These are phyloP conservation scores for Hyles lineata DNA, from an alignment of 2,888 invertebrate species.

Conservation along the genomic window DNA sequence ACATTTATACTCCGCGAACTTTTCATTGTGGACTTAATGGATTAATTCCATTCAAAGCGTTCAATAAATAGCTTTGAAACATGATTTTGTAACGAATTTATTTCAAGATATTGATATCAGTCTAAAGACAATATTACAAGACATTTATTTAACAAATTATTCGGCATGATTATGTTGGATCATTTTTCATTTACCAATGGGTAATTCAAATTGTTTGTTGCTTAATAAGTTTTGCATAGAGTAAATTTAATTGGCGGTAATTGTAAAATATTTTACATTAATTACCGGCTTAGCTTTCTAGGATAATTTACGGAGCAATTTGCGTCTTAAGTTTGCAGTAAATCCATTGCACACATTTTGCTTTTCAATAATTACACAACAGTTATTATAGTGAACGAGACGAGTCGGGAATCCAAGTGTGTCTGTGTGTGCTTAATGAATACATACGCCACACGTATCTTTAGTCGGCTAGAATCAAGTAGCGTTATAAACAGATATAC, in stretches of 20 bases:
- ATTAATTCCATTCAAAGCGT: background rate
- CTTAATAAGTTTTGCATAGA: background rate
- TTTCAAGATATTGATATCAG: background rate
- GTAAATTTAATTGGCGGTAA: background rate
- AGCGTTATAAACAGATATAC: background rate
- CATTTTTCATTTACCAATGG: background rate
- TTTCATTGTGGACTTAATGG: slow-evolving; percentile 16
- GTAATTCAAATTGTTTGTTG: background rate
- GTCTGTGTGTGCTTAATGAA: background rate
- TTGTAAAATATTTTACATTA: slow-evolving; percentile 12
- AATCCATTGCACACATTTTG: background rate
- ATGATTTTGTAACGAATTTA: background rate
- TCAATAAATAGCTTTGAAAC: background rate
- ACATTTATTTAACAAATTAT: background rate
- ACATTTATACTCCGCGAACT: slow-evolving; percentile 17
- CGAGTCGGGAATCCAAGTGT: background rate
- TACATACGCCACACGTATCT: background rate
- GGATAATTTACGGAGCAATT: background rate
- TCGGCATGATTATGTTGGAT: background rate
- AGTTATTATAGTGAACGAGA: background rate
- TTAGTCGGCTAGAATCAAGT: background rate
- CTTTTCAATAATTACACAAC: slow-evolving; percentile 9
- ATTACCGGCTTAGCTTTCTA: slow-evolving; percentile 1
- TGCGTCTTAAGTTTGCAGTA: slow-evolving; percentile 1
- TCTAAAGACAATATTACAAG: background rate